Evolutionary conservation across 2,113 vertebrate species (phyloP), one percentile per base, ranked within the genome.

Genomic region (Salvelinus fontinalis): DNA sequence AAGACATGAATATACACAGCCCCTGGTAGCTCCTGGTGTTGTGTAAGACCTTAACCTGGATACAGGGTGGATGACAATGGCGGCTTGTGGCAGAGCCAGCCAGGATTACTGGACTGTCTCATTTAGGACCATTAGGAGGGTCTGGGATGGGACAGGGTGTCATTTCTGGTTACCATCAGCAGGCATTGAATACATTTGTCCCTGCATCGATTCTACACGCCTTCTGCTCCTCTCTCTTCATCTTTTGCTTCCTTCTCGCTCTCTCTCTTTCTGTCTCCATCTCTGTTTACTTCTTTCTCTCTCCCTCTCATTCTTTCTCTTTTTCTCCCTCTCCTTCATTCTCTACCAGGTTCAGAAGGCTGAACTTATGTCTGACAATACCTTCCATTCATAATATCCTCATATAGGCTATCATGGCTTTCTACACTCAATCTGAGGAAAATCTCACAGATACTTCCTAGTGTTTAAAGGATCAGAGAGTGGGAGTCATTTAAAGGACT

Each of bases 161-260:
- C 54, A 87, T 91, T 89, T 91, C 91, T 93, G 90, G 90, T 90
- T 82, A 90, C 80, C 88, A 85, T 93, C 89, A 92, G 77, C 82
- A 70, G 69, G 83, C 85, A 87, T 83, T 91, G 86, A 88, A 87
- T 39, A 70, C 70, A 89, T 90, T 85, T 89, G 76, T 81, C 81
- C 48, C 81, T 68, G 76, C 84, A 87, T 86, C 67, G 77, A 93
- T 89, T 88, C 77, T 70, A 86, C 74, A 80, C 81, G 72, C 68
- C 39, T 20, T 44, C 34, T 34, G 39, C 75, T 60, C 71, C 48
- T 74, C 67, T 34, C 12, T 16, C 16, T 27, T 66, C 48, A 5
- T 39, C 1, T 29, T 57, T 48, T 73, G 54, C 39, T 24, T 34
- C 71, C 27, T 39, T 74, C 68, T 64, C 67, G 74, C 48, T 49